phyloP scores from a whole-genome alignment of 1,140 invertebrate genomes.

The Drosophila carrolli region DNA sequence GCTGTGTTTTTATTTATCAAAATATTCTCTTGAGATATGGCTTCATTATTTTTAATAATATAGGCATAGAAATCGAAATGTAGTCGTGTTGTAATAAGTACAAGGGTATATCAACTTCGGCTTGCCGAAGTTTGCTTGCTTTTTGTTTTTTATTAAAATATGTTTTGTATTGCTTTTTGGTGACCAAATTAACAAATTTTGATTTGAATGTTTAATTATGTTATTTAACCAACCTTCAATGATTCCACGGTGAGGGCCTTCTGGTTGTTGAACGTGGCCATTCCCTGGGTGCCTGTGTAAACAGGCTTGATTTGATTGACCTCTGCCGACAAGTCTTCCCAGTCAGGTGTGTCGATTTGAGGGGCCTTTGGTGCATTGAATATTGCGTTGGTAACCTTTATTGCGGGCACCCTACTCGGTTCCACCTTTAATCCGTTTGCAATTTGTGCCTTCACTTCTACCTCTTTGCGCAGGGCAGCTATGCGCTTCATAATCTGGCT shows the following conservation, averaged over 20 bases:
- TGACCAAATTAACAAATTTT: too few species aligned
- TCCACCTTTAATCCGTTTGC: constrained; percentile 44
- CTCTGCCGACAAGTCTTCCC: constrained; percentile 57
- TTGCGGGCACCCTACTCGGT: constrained; percentile 1
- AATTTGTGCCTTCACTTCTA: constrained; percentile 28
- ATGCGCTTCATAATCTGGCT: constrained; percentile 63
- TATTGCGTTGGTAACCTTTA: constrained; percentile 11
- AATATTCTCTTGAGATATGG: too few species aligned
- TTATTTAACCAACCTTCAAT: constrained; percentile 56
- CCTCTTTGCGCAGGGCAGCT: constrained; percentile 39
- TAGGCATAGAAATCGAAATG: too few species aligned
- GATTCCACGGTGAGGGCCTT: constrained; percentile 74
- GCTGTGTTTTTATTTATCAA: too few species aligned
- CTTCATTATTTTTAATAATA: too few species aligned
- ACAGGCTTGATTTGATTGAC: constrained; percentile 71
- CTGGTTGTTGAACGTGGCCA: constrained; percentile 78
- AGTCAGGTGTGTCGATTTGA: constrained; percentile 16
- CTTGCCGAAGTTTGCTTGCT: too few species aligned
- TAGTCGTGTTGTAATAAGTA: too few species aligned
- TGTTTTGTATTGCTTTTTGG: too few species aligned
- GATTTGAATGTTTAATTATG: too few species aligned
- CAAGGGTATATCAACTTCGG: too few species aligned
- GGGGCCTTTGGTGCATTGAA: background rate
- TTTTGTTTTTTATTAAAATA: too few species aligned
- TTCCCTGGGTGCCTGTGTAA: constrained; percentile 65